Percentiles rank a stretch among this genome's conserved stretches.
phyloP scores from a whole-genome alignment of 2,113 vertebrate species.

The Leuciscus idus region DNA sequence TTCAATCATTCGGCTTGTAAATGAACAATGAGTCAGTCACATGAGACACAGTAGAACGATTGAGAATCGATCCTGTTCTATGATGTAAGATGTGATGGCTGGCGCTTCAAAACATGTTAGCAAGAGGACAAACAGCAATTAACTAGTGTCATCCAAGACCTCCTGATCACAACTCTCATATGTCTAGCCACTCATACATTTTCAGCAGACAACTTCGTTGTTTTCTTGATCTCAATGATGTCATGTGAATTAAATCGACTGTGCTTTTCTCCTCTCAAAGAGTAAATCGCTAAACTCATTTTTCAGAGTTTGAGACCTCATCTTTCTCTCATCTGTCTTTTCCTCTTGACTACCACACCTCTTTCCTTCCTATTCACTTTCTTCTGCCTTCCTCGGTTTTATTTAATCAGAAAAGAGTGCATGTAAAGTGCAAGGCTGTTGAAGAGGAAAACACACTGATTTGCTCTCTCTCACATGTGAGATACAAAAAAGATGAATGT shows the following conservation, averaged over 20 bases:
- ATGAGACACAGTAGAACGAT: not conserved
- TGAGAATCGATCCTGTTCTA: conserved; percentile 10
- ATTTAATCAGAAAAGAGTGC: conserved; percentile 10
- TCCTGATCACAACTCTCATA: not conserved
- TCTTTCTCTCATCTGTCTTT: conserved; percentile 23
- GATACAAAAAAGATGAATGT: not conserved
- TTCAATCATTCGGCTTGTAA: conserved; percentile 14
- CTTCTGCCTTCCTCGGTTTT: conserved; percentile 1
- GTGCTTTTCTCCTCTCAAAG: not conserved
- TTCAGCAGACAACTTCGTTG: not conserved
- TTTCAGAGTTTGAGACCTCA: not conserved
- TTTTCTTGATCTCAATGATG: not conserved
- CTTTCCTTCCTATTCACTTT: not conserved
- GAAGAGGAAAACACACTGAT: conserved; percentile 3
- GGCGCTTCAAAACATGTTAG: conserved; percentile 32
- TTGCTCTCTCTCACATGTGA: conserved; percentile 5
- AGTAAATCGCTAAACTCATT: not conserved
- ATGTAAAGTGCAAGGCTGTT: conserved; percentile 6
- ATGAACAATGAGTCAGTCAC: conserved; percentile 23
- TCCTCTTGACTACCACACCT: not conserved
- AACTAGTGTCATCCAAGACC: conserved; percentile 13
- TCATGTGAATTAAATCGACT: conserved; percentile 8
- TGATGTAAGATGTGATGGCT: conserved; percentile 18
- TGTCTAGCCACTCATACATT: conserved; percentile 16
- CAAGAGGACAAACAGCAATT: conserved; percentile 22